A percentile compares a stretch with the other conserved stretches of the same genome.
These are phyloP conservation scores for Eonycteris spelaea DNA, from an alignment of 2,113 vertebrate species.

Conservation along the genomic window DNA sequence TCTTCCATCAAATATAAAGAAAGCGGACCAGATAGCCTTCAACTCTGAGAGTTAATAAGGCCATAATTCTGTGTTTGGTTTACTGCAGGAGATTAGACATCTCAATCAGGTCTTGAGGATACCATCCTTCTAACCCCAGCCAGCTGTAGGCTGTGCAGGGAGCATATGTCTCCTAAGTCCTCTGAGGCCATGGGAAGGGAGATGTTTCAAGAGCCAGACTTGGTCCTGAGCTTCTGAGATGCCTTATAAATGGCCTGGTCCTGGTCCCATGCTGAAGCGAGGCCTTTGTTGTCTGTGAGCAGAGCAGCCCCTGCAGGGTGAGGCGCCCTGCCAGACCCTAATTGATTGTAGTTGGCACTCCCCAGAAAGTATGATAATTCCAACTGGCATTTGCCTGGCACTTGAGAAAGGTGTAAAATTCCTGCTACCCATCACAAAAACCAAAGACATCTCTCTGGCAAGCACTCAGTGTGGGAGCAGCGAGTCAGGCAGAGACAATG, in stretches of 20 bases:
- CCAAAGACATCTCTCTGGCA: background rate
- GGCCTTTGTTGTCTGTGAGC: background rate
- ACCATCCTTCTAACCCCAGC: background rate
- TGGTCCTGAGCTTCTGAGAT: background rate
- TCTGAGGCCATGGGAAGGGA: background rate
- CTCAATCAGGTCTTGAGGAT: background rate
- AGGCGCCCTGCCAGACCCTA: background rate
- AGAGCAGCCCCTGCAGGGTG: background rate
- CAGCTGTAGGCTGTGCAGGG: background rate
- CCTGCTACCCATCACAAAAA: background rate
- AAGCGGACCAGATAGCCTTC: background rate
- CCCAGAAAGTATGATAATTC: conserved; percentile 21
- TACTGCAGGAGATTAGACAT: background rate
- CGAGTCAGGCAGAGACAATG: background rate
- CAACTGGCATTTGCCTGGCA: conserved; percentile 45
- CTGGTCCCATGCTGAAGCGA: background rate
- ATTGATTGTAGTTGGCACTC: conserved; percentile 30
- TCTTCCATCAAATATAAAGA: background rate
- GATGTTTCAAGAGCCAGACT: background rate
- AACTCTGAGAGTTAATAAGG: background rate
- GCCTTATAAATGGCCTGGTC: background rate
- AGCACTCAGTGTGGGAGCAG: background rate
- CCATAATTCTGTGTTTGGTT: background rate
- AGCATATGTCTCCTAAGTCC: background rate
- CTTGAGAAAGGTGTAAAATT: conserved; percentile 30